phyloP scores from a whole-genome alignment of 92 coral and sea anemone genomes.

The Porites rus region DNA sequence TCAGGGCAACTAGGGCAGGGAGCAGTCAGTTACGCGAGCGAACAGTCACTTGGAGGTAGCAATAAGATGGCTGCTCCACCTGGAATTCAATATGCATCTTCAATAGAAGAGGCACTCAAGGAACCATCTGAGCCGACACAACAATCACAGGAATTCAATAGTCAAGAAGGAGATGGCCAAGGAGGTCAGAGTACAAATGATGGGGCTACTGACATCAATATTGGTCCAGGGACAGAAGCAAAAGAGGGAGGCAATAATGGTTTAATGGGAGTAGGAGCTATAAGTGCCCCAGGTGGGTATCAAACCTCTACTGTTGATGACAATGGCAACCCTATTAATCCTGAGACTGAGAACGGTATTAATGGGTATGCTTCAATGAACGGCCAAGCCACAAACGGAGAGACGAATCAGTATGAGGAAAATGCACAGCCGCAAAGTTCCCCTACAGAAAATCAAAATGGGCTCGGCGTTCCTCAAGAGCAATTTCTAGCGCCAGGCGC shows the following conservation, averaged over 20 bases:
- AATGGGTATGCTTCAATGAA: constrained; percentile 29
- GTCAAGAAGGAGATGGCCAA: constrained; percentile 21
- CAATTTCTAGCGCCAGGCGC: not conserved
- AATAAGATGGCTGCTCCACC: constrained; percentile 21
- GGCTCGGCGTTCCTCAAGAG: not conserved
- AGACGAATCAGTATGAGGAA: constrained; percentile 9
- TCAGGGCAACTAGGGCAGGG: constrained; percentile 40
- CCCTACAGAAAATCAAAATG: not conserved
- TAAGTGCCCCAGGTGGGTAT: constrained; percentile 41
- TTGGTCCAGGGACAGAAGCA: constrained; percentile 26
- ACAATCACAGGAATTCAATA: constrained; percentile 10
- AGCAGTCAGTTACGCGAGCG: constrained; percentile 17
- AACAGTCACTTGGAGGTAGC: constrained; percentile 12
- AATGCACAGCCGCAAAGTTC: constrained; percentile 1
- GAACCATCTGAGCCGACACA: constrained; percentile 16
- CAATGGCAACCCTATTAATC: constrained; percentile 30
- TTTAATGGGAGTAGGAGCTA: constrained; percentile 17
- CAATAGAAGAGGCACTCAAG: constrained; percentile 52
- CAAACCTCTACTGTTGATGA: constrained; percentile 54
- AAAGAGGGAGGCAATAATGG: constrained; percentile 16
- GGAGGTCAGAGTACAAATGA: not conserved
- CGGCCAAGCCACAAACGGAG: constrained; percentile 28
- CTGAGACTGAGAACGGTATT: constrained; percentile 1
- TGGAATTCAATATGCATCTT: constrained; percentile 39
- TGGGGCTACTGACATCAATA: constrained; percentile 9